Evolutionary conservation across 2,113 vertebrate species (phyloP), one percentile per base, ranked within the genome.

Genomic region (Dendropsophus ebraccatus): DNA sequence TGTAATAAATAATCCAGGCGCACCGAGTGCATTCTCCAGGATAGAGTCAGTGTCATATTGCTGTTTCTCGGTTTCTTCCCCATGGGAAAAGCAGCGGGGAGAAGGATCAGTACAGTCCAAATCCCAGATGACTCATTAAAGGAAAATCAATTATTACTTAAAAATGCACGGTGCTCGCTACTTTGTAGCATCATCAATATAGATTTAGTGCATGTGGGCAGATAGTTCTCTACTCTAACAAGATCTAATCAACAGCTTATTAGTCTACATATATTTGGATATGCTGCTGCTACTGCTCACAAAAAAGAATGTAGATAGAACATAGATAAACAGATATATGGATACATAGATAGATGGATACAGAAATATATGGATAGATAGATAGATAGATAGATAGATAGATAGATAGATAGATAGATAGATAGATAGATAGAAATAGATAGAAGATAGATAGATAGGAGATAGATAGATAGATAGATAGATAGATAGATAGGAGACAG

Each of bases 131-230:
- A 56, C 81, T 83, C 81, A 83, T 83, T 83, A 72, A 32, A 49
- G 23, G 45, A 65, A n/a, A 70, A 83, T 83, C 81, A 83, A 83
- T 65, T 81, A 67, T 25, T 65, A 65, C 79, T 47, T 67, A 81
- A 81, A 49, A 41, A 67, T 73, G 25, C 25, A 52, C 37, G 30
- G 49, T 16, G 49, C 67, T 83, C 70, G 49, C 32, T 60, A 45
- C 1, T 1, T 25, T 28, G 35, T 35, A n/a, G 54, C 56, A 25
- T 41, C 56, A 25, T 41, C 54, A 54, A 45, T 80, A 80, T 80
- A 80, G 35, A 80, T 80, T 80, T n/a, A 58, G 54, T 16, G 54
- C 8, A 79, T 41, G 32, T 14, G 32, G 52, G 30, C 11, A 58
- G 52, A 37, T 58, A 23, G 19, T 78, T 75, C 11, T 79, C 47